Evolutionary conservation across 2,113 vertebrate species (phyloP).

Genomic region (Lepisosteus osseus): DNA sequence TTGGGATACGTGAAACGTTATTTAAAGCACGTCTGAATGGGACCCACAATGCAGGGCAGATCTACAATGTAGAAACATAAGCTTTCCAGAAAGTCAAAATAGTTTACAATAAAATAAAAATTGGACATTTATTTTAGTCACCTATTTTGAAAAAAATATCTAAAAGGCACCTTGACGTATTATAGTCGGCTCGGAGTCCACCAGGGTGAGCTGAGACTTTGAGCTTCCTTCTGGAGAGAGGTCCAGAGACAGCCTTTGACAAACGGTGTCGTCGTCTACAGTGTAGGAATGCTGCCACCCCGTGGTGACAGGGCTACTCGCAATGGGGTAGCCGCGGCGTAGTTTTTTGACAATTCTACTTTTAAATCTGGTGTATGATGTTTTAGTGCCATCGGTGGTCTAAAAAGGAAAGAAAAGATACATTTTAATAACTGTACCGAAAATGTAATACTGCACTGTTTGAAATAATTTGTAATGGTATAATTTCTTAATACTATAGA

Average conservation of each 20-base stretch:
- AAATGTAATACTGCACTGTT: too few species aligned
- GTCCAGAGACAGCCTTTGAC: slow-evolving; percentile 50
- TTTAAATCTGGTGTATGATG: slow-evolving; percentile 47
- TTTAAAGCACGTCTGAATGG: too few species aligned
- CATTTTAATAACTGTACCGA: neutral
- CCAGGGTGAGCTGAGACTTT: neutral
- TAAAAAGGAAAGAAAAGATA: neutral
- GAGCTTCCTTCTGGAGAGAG: slow-evolving; percentile 31
- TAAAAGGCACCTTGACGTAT: slow-evolving; percentile 22
- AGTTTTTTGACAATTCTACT: slow-evolving; percentile 32
- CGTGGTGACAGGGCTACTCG: slow-evolving; percentile 62
- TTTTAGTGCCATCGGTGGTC: neutral
- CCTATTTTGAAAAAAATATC: too few species aligned
- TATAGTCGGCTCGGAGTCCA: neutral
- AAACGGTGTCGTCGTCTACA: slow-evolving; percentile 41
- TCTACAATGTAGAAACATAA: too few species aligned
- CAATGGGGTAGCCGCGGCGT: slow-evolving; percentile 18
- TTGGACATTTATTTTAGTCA: too few species aligned
- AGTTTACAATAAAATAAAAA: too few species aligned
- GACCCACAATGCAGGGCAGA: too few species aligned
- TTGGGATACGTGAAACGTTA: too few species aligned
- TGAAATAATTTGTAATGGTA: too few species aligned
- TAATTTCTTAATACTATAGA: too few species aligned
- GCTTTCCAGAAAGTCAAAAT: too few species aligned
- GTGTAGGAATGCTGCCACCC: slow-evolving; percentile 49